Evolutionary conservation across 2,797 vertebrate species (phyloP).

Genomic region (Sebastolobus alascanus): DNA sequence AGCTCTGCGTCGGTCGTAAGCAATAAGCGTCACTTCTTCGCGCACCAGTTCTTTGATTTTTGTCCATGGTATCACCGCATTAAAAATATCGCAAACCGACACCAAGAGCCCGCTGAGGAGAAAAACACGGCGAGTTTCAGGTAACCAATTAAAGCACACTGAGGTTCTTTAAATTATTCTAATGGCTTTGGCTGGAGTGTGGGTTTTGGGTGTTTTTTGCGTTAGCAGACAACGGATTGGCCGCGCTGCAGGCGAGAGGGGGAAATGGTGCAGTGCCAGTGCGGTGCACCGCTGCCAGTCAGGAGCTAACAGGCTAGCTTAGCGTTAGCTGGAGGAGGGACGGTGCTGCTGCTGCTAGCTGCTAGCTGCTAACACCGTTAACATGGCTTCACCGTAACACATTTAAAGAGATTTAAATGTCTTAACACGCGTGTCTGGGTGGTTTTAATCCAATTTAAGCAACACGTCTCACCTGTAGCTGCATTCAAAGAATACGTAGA

Average conservation of each 20-base stretch:
- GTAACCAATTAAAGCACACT: constrained; percentile 12
- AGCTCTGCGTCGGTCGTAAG: constrained; percentile 40
- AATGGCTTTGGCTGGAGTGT: no score
- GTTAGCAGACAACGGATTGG: neutral
- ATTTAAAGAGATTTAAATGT: neutral
- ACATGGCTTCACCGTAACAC: neutral
- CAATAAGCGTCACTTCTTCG: constrained; percentile 34
- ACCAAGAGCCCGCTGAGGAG: neutral
- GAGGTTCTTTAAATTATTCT: rapidly evolving
- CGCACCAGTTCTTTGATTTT: constrained; percentile 67
- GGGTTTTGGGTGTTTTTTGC: neutral
- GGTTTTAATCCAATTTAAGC: neutral
- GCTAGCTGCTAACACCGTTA: neutral
- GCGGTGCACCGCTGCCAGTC: constrained; percentile 35
- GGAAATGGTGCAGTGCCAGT: constrained; percentile 75
- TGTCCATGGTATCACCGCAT: constrained; percentile 45
- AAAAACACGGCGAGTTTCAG: constrained; percentile 25
- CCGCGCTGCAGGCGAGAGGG: constrained; percentile 19
- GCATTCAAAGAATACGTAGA: neutral
- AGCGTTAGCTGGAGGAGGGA: constrained; percentile 51
- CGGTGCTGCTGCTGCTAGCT: neutral
- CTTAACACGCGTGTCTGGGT: neutral
- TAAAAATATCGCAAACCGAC: constrained; percentile 34
- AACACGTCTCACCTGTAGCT: constrained; percentile 10
- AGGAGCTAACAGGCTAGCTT: constrained; percentile 59